These are phyloP conservation scores for Pentalonia nigronervosa DNA, from an alignment of 1,140 invertebrate genomes.

Conservation along the genomic window DNA sequence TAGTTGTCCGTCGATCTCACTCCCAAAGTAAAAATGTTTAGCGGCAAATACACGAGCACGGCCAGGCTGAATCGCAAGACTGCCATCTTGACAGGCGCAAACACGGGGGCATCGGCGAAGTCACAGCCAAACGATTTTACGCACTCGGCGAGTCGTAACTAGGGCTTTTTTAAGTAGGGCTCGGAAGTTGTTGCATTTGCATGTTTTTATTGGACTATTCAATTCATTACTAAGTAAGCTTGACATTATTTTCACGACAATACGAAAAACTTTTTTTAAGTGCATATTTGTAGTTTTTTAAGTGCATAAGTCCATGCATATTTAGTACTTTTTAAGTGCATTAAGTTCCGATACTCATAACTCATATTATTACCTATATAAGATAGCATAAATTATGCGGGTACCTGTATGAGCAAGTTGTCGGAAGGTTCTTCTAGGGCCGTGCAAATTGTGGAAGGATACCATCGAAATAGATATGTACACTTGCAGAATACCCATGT, in stretches of 20 bases:
- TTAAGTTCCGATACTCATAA: no score
- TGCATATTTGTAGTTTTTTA: no score
- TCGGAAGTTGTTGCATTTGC: no score
- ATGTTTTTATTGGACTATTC: no score
- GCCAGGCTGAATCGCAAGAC: slow-evolving; percentile 67
- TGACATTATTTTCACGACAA: no score
- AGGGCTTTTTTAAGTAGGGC: no score
- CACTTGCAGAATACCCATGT: no score
- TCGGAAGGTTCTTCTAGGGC: not conserved
- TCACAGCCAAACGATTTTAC: slow-evolving; percentile 68
- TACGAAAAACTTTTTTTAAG: no score
- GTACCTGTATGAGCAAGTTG: not conserved
- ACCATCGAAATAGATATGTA: no score
- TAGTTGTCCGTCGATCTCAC: not conserved
- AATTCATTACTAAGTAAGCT: no score
- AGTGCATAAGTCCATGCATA: no score
- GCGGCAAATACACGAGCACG: slow-evolving; percentile 61
- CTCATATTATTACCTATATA: not conserved
- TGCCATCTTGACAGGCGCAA: slow-evolving; percentile 70
- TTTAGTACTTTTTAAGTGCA: no score
- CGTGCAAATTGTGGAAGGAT: not conserved
- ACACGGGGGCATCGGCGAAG: slow-evolving; percentile 71
- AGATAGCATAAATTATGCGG: not conserved
- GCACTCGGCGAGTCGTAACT: slow-evolving; percentile 64
- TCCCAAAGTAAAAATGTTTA: slow-evolving; percentile 12